Conservation (phyloP, 2,888 invertebrate genomes). For the Nomada fabriciana region DNA sequence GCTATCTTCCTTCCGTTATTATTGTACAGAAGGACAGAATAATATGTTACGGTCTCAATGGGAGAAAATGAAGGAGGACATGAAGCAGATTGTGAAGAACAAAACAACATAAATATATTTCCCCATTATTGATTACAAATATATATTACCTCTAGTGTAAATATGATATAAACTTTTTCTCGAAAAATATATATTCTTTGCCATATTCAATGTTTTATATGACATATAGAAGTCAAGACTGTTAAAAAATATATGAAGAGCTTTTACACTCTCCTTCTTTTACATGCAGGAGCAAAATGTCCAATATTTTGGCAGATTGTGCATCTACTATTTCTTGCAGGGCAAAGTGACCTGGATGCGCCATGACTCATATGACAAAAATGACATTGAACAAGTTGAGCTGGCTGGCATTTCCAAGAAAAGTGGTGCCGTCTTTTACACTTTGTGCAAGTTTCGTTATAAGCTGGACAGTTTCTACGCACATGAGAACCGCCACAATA, state of each 20-base stretch:
- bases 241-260: no score
- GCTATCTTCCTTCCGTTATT: conserved; percentile 24
- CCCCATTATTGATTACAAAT: neutral
- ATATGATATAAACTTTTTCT: no score
- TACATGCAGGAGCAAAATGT: conserved; percentile 24
- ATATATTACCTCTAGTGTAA: neutral
- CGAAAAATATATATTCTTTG: no score
- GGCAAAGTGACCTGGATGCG: conserved; percentile 14
- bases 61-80: conserved; percentile 24
- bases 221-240: no score
- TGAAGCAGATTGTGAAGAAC: neutral
- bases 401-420: conserved; percentile 26
- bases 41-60: conserved; percentile 24
- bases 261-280: neutral
- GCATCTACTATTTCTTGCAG: conserved; percentile 12
- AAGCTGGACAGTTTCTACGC: conserved; percentile 40
- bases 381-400: neutral
- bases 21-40: conserved; percentile 29
- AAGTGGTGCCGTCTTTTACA: conserved; percentile 50
- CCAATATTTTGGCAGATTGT: neutral
- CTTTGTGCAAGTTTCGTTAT: conserved; percentile 40
- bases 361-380: conserved; percentile 19
- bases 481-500: conserved; percentile 49
- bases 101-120: neutral
- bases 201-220: no score